Evolutionary conservation across 92 coral and sea anemone genomes (phyloP), one percentile per base, ranked within the genome.

Genomic region (Heteractis magnifica): DNA sequence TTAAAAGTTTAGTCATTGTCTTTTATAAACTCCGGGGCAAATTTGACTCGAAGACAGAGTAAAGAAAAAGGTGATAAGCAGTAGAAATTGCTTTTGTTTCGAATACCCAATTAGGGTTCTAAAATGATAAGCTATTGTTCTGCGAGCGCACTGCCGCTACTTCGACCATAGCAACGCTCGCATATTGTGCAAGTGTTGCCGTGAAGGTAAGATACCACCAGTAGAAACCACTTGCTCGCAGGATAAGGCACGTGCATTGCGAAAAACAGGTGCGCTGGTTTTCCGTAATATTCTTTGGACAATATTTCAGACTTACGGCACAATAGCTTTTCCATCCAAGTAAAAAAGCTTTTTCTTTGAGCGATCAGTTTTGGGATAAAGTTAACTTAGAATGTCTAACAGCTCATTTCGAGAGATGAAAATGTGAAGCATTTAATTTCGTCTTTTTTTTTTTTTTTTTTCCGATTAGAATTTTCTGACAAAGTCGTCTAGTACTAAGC

Each of bases 201-300:
- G 88, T 78, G 62, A 59, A 85, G 44, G 75, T 80, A 56, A 62
- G 85, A 51, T 21, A 71, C 83, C 76, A 84, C 87, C 90, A 73
- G 91, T 77, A 73, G 51, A 19, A 60, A 44, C 83, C 93, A 90
- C 89, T 90, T 90, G 93, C 77, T 87, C 81, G 78, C 65, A 77
- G 87, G 76, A 49, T 49, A 82, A 85, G 93, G 93, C 93, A 90
- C 93, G 93, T 90, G 93, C 91, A 79, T 74, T 13, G 41, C 4
- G 56, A 16, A 76, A 68, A 23, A 85, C 93, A 90, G 93, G 93
- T 90, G 91, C 78, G 85, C 56, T 53, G 6, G 23, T 11, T 49
- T 78, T 65, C 64, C 75, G 75, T 80, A 80, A 81, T 50, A 68
- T 68, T 68, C 73, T 48, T 68, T 68, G 73, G 51, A 14, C 78